Percentiles rank a stretch among this genome's conserved stretches.
phyloP scores from a whole-genome alignment of 2,113 vertebrate species.

The Bos javanicus region DNA sequence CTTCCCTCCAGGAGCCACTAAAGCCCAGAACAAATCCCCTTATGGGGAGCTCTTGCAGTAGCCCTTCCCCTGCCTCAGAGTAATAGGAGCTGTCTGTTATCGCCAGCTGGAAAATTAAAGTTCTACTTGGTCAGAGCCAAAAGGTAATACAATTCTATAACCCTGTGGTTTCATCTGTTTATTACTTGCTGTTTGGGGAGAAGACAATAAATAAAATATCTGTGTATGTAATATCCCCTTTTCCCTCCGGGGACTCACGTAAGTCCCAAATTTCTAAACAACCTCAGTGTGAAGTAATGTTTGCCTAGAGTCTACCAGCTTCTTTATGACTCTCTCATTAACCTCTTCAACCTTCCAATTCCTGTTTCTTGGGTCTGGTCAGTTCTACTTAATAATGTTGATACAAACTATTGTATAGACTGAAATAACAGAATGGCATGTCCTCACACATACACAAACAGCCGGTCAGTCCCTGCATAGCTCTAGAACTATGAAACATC shows the following conservation, averaged over 20 bases:
- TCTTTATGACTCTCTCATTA: constrained; percentile 56
- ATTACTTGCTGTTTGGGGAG: constrained; percentile 64
- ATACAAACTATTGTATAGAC: neutral
- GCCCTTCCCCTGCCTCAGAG: neutral
- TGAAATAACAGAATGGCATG: neutral
- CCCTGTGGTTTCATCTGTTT: constrained; percentile 63
- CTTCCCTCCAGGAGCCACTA: neutral
- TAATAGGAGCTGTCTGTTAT: constrained; percentile 47
- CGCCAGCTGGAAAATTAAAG: constrained; percentile 62
- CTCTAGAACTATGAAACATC: neutral
- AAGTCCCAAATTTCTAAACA: constrained; percentile 55
- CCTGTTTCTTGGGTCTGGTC: neutral
- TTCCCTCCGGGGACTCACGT: constrained; percentile 39
- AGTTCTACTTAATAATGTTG: constrained; percentile 36
- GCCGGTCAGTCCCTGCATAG: neutral
- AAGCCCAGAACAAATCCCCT: constrained; percentile 39
- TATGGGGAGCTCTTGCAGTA: neutral
- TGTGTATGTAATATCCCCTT: constrained; percentile 48
- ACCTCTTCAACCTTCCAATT: constrained; percentile 40
- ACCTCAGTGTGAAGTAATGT: neutral
- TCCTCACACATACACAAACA: neutral
- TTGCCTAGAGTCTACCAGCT: constrained; percentile 32
- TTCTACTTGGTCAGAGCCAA: constrained; percentile 54
- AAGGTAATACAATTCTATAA: constrained; percentile 61
- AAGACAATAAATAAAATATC: constrained; percentile 73